phyloP scores from a whole-genome alignment of 2,113 vertebrate genomes.

The Rostratula benghalensis region DNA sequence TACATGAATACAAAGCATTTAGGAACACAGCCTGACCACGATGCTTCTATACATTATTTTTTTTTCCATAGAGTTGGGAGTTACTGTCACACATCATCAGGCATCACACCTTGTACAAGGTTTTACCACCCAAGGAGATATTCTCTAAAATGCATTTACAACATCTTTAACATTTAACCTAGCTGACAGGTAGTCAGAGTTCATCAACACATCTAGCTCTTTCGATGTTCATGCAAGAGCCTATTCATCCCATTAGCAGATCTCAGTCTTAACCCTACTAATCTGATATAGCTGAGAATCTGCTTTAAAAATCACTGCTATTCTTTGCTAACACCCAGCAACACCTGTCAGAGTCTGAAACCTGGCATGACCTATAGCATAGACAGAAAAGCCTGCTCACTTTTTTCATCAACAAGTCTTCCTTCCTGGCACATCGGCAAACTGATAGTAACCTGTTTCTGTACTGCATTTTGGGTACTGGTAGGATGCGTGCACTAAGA shows the following conservation, averaged over 20 bases:
- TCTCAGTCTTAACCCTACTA: slow-evolving; percentile 29
- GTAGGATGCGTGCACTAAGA: background rate
- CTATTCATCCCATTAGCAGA: slow-evolving; percentile 34
- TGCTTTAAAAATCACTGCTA: background rate
- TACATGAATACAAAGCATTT: background rate
- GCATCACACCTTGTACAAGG: background rate
- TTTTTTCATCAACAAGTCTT: background rate
- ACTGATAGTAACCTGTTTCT: background rate
- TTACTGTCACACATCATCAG: background rate
- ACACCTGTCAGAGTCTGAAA: background rate
- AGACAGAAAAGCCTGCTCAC: background rate
- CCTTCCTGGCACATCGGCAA: background rate
- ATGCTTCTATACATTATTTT: background rate
- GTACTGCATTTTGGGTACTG: background rate
- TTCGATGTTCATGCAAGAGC: background rate
- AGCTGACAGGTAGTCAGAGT: slow-evolving; percentile 32
- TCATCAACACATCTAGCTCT: background rate
- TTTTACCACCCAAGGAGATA: background rate
- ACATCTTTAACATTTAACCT: background rate
- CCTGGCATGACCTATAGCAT: background rate
- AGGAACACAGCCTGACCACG: background rate
- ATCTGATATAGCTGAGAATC: background rate
- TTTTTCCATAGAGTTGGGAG: background rate
- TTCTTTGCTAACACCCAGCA: background rate
- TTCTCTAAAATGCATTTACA: background rate